These are phyloP conservation scores for Macrocentrus cingulum DNA, from an alignment of 1,140 invertebrate species.

Conservation along the genomic window DNA sequence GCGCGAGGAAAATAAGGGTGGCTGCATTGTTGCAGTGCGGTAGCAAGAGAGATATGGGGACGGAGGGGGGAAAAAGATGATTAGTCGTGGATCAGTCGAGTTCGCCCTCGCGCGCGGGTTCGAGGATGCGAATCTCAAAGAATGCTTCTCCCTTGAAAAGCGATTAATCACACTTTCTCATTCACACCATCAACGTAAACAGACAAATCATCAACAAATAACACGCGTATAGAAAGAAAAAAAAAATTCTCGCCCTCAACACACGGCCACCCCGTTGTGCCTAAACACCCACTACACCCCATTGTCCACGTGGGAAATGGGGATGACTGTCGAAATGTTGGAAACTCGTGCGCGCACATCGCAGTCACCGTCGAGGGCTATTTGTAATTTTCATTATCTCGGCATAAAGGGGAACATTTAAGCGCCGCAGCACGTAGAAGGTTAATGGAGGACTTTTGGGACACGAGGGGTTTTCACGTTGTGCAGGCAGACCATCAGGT, in stretches of 20 bases:
- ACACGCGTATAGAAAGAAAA: too few species aligned
- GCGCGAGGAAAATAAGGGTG: conserved; percentile 29
- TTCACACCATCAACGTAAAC: not conserved
- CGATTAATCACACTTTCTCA: conserved; percentile 7
- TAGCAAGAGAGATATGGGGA: conserved; percentile 4
- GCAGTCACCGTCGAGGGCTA: conserved; percentile 28
- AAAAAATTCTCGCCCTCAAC: too few species aligned
- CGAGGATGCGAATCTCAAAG: conserved; percentile 17
- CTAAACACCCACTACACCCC: not conserved
- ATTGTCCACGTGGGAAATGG: not conserved
- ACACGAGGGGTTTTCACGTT: not conserved
- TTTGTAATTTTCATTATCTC: conserved; percentile 62
- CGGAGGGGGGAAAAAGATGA: conserved; percentile 16
- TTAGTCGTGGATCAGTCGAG: conserved; percentile 26
- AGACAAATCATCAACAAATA: not conserved
- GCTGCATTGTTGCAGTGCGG: conserved; percentile 38
- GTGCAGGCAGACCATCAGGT: not conserved
- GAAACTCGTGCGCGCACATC: conserved; percentile 1
- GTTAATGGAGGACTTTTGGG: conserved; percentile 48
- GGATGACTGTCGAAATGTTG: conserved; percentile 7
- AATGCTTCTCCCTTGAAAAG: not conserved
- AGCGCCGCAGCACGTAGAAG: conserved; percentile 54
- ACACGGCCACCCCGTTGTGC: too few species aligned
- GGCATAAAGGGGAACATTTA: conserved; percentile 53
- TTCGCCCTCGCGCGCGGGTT: not conserved